These are phyloP conservation scores for Nipponacmea schrenckii DNA, from an alignment of 2,888 invertebrate genomes.

Conservation along the genomic window DNA sequence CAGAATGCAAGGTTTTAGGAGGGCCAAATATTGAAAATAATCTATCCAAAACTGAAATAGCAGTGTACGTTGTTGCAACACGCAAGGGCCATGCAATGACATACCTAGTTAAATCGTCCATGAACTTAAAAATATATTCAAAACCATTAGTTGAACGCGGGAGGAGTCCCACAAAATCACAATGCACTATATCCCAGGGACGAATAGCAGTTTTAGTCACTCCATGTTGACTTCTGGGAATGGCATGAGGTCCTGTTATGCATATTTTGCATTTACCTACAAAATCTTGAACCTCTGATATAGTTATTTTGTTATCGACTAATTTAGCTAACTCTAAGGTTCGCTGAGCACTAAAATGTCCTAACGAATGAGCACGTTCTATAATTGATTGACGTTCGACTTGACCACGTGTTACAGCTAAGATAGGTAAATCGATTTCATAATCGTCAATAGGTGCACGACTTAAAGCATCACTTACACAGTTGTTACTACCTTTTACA, in stretches of 20 bases:
- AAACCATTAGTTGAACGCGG: not conserved
- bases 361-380: not conserved
- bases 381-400: not conserved
- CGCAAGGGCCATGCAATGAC: too few relatives aligned
- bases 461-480: not conserved
- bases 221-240: not conserved
- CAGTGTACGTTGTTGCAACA: not conserved
- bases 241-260: not conserved
- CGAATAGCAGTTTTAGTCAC: not conserved
- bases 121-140: not conserved
- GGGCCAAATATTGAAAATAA: not conserved
- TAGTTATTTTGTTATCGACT: not conserved
- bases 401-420: not conserved
- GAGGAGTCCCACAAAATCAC: not conserved
- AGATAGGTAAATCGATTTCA: not conserved
- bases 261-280: not conserved
- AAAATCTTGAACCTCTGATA: not conserved
- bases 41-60: not conserved
- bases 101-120: not conserved
- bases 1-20: not conserved
- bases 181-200: not conserved
- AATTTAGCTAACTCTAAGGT: not conserved
- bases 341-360: not conserved
- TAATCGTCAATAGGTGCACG: not conserved
- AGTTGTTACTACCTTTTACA: not conserved